Base-by-base conservation (phyloP, 2,888 invertebrate species). In the Beris morrisii region DNA sequence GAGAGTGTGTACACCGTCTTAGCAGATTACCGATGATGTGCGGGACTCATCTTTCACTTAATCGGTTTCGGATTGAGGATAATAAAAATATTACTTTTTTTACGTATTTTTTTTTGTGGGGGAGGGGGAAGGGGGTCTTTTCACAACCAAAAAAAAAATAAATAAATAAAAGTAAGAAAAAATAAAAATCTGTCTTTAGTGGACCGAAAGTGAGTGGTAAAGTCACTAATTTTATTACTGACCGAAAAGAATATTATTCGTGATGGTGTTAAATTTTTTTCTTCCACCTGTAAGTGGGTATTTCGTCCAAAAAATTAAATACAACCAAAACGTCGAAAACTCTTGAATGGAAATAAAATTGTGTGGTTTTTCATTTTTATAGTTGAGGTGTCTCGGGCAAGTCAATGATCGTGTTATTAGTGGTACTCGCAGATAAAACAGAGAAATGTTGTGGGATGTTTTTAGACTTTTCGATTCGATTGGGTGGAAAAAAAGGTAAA, bases 331-430 rank as follows among this genome's bases (percentile, higher is more conserved):
- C 22, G 3, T 22, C 22, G 22, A 22, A 22, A 22, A 22, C 1
- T 48, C 15, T n/a, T 48, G 4, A 48, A 48, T 48, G 15, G 4
- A 44, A 13, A 15, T 48, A 15, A 48, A 13, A n/a, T 48, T 15
- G 59, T 66, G 46, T 66, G 52, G 48, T 66, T 53, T 66, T 38
- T n/a, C 53, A 66, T 53, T 66, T 38, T n/a, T 59, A 66, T 53
- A 59, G 44, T 68, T 65, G 66, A 70, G 71, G 71, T 71, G 71
- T 71, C 22, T 22, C 71, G 69, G 70, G 68, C 68, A 71, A 71
- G 71, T 71, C 71, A 71, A 71, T 69, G 71, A 70, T 71, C 71
- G 71, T 71, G 71, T 71, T 71, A 71, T 71, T 71, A 70, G 71
- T 69, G 70, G 71, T 64, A 67, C 70, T 68, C 65, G 9, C 38